Conservation (phyloP, 2,797 vertebrate species). For the Pseudocheirus occidentalis region DNA sequence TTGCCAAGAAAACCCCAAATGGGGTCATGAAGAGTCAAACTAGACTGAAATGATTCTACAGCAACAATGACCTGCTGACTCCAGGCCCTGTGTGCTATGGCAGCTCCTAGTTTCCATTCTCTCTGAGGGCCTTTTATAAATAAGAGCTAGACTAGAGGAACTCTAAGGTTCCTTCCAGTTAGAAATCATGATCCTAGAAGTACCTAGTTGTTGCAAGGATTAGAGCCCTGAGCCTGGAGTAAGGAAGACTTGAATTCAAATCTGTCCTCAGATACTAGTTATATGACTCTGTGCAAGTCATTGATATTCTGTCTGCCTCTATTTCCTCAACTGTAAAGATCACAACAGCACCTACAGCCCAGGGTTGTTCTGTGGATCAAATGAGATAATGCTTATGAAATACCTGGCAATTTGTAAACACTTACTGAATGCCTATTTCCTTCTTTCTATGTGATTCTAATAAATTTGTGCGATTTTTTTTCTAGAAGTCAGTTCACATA, state of each 20-base stretch:
- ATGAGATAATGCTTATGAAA: neutral
- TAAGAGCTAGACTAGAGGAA: neutral
- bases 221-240: too few relatives aligned
- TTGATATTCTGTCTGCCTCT: neutral
- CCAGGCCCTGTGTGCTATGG: too few relatives aligned
- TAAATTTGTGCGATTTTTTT: neutral
- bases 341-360: neutral
- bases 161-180: neutral
- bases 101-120: too few relatives aligned
- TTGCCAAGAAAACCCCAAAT: too few relatives aligned
- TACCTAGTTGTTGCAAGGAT: neutral
- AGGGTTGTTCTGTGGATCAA: neutral
- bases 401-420: neutral
- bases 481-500: neutral
- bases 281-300: neutral
- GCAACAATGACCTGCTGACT: too few relatives aligned
- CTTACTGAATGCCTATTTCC: neutral
- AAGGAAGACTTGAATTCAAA: neutral
- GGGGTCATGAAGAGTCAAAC: too few relatives aligned
- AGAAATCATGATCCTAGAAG: neutral
- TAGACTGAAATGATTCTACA: too few relatives aligned
- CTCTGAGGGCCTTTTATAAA: too few relatives aligned
- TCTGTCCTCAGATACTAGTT: neutral
- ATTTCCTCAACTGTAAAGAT: neutral
- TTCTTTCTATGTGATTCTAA: neutral